phyloP scores from a whole-genome alignment of 64 coral and sea anemone species.

The Montipora capricornis region DNA sequence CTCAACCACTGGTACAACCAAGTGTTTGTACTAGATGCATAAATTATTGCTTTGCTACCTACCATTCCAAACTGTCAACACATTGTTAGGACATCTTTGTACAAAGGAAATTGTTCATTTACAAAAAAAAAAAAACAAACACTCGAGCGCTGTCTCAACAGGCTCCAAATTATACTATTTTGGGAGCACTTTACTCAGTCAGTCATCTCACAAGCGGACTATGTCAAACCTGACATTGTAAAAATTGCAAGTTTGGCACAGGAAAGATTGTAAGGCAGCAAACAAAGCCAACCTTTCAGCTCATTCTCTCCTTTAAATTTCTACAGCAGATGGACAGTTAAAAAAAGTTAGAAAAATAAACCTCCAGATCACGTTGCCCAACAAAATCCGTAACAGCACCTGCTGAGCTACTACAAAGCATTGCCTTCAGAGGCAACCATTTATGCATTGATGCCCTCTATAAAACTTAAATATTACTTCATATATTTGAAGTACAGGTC shows the following conservation, averaged over 20 bases:
- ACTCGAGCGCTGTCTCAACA: neutral
- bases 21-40: neutral
- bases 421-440: neutral
- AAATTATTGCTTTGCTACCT: neutral
- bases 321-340: neutral
- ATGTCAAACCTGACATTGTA: neutral
- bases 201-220: neutral
- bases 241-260: neutral
- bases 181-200: neutral
- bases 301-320: neutral
- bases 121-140: neutral
- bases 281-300: neutral
- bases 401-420: neutral
- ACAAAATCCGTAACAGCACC: neutral
- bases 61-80: neutral
- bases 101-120: neutral
- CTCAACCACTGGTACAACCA: neutral
- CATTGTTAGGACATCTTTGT: neutral
- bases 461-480: neutral
- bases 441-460: neutral
- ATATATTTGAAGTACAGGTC: neutral
- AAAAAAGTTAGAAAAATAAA: slow-evolving; percentile 31
- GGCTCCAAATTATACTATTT: neutral
- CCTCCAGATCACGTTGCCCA: neutral
- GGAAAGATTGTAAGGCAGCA: neutral